These are phyloP conservation scores for Plebejus melissa DNA, from an alignment of 2,888 invertebrate species.

Conservation along the genomic window DNA sequence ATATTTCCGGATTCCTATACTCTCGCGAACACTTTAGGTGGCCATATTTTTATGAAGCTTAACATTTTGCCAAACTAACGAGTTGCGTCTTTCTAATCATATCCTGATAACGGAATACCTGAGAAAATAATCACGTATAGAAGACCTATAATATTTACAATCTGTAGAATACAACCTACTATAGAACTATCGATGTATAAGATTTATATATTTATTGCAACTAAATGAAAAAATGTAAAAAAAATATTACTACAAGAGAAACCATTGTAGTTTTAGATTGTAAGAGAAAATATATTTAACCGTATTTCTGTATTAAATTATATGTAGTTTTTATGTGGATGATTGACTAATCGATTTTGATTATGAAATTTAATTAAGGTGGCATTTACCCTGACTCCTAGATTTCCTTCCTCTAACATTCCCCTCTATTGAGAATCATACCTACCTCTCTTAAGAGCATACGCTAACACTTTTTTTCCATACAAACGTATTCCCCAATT, in stretches of 20 bases:
- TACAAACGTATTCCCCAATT: too few species aligned
- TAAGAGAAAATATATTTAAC: conserved; percentile 78
- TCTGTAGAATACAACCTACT: conserved; percentile 51
- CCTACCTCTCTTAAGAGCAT: too few species aligned
- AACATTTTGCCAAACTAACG: conserved; percentile 33
- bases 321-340: conserved; percentile 79
- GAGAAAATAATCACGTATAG: conserved; percentile 58
- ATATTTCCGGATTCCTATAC: conserved; percentile 19
- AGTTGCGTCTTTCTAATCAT: conserved; percentile 54
- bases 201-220: conserved; percentile 72
- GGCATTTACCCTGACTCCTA: conserved; percentile 47
- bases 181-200: conserved; percentile 56
- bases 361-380: conserved; percentile 71
- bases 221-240: conserved; percentile 63
- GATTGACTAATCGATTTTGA: conserved; percentile 74
- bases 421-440: background rate
- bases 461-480: too few species aligned
- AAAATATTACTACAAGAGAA: conserved; percentile 63
- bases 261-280: conserved; percentile 67
- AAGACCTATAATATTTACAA: conserved; percentile 58
- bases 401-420: background rate
- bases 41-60: conserved; percentile 25
- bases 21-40: conserved; percentile 13
- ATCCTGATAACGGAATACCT: conserved; percentile 73
- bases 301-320: conserved; percentile 80